Conservation (phyloP, 2,888 invertebrate genomes). For the Tiliacea citrago region DNA sequence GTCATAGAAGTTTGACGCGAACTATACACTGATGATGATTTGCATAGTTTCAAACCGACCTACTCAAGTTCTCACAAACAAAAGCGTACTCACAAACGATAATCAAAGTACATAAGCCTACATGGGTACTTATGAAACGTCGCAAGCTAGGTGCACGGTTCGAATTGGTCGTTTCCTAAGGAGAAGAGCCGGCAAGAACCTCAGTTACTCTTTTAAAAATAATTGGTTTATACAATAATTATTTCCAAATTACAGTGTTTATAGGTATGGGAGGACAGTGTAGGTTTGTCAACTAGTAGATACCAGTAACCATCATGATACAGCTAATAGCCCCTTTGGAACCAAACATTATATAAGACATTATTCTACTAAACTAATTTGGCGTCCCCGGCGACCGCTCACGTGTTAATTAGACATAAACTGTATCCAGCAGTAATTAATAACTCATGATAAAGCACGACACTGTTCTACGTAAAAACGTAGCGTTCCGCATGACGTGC, state of each 20-base stretch:
- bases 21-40: too few relatives aligned
- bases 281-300: too few relatives aligned
- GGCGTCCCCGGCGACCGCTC: slow-evolving; percentile 47
- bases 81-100: background rate
- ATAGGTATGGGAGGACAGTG: too few relatives aligned
- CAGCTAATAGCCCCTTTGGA: slow-evolving; percentile 6
- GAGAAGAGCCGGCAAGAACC: too few relatives aligned
- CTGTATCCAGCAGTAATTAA: slow-evolving; percentile 57
- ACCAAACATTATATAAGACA: background rate
- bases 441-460: slow-evolving; percentile 60
- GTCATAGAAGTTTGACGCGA: too few relatives aligned
- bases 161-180: too few relatives aligned
- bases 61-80: slow-evolving; percentile 1
- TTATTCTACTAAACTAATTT: slow-evolving; percentile 62
- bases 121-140: too few relatives aligned
- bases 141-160: too few relatives aligned
- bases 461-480: slow-evolving; percentile 51
- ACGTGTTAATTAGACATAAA: slow-evolving; percentile 66
- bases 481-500: slow-evolving; percentile 61
- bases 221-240: too few relatives aligned
- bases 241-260: too few relatives aligned
- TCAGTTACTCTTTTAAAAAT: too few relatives aligned
- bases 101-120: background rate
- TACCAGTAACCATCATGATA: slow-evolving; percentile 14
- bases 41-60: background rate